Conservation (phyloP, 2,797 vertebrate species). For the Apogon talboti region DNA sequence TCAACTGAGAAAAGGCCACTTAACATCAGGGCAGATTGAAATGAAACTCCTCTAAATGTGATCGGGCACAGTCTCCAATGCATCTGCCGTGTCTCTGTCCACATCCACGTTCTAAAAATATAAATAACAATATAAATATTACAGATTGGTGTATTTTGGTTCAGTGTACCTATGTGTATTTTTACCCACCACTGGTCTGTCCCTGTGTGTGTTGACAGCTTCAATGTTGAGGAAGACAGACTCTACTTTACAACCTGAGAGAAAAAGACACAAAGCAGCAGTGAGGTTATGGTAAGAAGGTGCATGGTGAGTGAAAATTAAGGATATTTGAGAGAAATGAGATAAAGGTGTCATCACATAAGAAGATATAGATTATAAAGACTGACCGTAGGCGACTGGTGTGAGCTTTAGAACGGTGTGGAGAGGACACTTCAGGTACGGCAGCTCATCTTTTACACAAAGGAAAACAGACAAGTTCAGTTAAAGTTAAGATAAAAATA, state of each 20-base stretch:
- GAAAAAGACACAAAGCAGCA: too few species aligned
- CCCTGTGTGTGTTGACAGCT: constrained; percentile 87
- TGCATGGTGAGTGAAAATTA: too few species aligned
- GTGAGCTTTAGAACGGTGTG: constrained; percentile 90
- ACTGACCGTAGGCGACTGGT: constrained; percentile 85
- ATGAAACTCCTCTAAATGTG: constrained; percentile 67
- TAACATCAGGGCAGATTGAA: constrained; percentile 4
- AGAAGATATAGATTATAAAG: not conserved
- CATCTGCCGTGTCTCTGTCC: constrained; percentile 80
- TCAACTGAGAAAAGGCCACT: constrained; percentile 36
- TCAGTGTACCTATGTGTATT: not conserved
- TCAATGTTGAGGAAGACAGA: constrained; percentile 83
- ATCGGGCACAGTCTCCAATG: constrained; percentile 79
- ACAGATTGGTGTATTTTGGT: too few species aligned
- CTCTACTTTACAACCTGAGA: constrained; percentile 85
- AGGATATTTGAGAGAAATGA: too few species aligned
- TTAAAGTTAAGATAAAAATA: not conserved
- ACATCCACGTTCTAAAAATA: constrained; percentile 83
- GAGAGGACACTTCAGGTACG: constrained; percentile 89
- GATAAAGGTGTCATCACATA: not conserved
- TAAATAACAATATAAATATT: not conserved
- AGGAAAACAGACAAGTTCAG: not conserved
- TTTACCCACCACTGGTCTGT: constrained; percentile 75
- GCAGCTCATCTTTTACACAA: constrained; percentile 80
- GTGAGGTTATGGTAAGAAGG: too few species aligned